Percentiles rank a stretch among this genome's conserved stretches.
phyloP scores from a whole-genome alignment of 2,113 vertebrate species.

The Mus spicilegus region DNA sequence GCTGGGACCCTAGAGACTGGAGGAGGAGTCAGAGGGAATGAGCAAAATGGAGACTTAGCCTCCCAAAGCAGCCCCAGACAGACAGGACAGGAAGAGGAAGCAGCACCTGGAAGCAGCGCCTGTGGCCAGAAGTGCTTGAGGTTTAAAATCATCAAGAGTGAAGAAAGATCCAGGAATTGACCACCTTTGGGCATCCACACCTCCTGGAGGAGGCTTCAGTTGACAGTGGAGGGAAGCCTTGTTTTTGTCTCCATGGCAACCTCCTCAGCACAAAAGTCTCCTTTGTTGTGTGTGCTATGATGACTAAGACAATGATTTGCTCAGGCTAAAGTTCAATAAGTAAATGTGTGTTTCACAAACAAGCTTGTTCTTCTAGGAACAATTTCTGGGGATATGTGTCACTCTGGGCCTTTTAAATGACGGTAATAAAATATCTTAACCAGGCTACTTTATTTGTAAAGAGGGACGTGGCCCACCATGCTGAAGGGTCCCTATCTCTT shows the following conservation, averaged over 20 bases:
- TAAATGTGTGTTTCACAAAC: neutral
- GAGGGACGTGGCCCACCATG: neutral
- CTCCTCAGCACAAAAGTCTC: neutral
- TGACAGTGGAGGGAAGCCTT: neutral
- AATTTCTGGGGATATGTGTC: neutral
- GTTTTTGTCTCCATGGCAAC: neutral
- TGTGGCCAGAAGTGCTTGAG: neutral
- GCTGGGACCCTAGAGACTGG: fast-evolving
- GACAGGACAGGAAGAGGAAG: fast-evolving
- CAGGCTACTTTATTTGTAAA: neutral
- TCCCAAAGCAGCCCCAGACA: too few species aligned
- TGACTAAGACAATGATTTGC: neutral
- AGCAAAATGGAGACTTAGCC: neutral
- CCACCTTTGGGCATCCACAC: too few species aligned
- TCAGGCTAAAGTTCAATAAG: neutral
- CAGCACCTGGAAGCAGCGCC: neutral
- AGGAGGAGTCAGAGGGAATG: neutral
- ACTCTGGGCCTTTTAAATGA: neutral
- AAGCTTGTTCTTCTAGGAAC: neutral
- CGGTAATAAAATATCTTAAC: neutral
- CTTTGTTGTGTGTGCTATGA: neutral
- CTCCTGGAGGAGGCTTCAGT: neutral
- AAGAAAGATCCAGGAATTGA: fast-evolving
- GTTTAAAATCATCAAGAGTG: neutral
- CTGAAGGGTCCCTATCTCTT: neutral